A percentile compares a stretch with the other conserved stretches of the same genome.
Evolutionary conservation across 2,113 vertebrate species (phyloP).

Genomic region (Eulacestoma nigropectus): DNA sequence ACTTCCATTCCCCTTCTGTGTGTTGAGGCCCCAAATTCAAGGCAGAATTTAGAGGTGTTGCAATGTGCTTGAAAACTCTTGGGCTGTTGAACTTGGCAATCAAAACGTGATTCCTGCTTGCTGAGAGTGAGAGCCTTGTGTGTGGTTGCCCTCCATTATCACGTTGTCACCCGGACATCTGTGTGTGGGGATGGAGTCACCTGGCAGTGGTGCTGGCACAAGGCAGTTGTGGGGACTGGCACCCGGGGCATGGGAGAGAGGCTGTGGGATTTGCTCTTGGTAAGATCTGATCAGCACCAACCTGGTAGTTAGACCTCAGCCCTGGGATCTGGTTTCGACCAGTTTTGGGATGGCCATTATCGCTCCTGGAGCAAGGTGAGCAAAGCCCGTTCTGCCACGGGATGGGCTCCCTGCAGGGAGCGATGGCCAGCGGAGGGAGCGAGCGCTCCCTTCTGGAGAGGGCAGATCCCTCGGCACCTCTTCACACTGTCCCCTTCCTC

Average conservation of each 20-base stretch:
- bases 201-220: neutral
- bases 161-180: neutral
- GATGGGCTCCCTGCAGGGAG: neutral
- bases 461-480: neutral
- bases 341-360: neutral
- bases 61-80: neutral
- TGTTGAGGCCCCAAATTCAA: neutral
- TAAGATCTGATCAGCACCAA: neutral
- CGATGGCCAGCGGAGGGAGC: accelerated
- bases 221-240: neutral
- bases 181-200: neutral
- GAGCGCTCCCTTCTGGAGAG: neutral
- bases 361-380: neutral
- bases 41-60: neutral
- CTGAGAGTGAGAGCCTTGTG: neutral
- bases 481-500: neutral
- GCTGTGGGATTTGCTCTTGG: neutral
- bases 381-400: accelerated
- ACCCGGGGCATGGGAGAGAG: neutral
- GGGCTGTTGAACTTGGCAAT: neutral
- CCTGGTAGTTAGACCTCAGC: neutral
- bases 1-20: neutral
- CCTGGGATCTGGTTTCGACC: neutral
- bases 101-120: neutral
- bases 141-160: neutral